Percentiles rank a stretch among this genome's conserved stretches.
Evolutionary conservation across 2,888 invertebrate species (phyloP).

Genomic region (Hartigia nigra): DNA sequence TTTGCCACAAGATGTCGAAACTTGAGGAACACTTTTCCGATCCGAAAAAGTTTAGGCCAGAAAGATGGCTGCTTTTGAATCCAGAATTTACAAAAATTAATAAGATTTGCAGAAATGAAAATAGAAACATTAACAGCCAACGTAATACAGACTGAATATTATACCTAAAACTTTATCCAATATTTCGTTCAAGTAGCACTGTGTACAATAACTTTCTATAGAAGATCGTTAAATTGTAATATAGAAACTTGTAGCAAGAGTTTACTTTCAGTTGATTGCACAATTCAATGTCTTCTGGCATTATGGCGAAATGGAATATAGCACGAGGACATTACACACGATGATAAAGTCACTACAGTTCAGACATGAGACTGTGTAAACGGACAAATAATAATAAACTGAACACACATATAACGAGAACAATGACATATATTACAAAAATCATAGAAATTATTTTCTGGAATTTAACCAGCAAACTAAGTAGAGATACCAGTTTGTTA

Average conservation of each 20-base stretch:
- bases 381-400: background rate
- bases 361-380: background rate
- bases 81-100: conserved; percentile 4
- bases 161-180: background rate
- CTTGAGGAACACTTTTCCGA: conserved; percentile 12
- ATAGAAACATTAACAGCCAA: conserved; percentile 16
- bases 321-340: conserved; percentile 7
- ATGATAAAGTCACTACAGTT: background rate
- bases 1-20: conserved; percentile 15
- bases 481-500: too few species aligned
- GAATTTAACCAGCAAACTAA: too few species aligned
- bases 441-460: too few species aligned
- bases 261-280: conserved; percentile 12
- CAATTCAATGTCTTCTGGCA: conserved; percentile 22
- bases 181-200: background rate
- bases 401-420: too few species aligned
- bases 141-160: background rate
- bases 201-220: too few species aligned
- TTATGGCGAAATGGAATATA: conserved; percentile 21
- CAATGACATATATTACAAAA: too few species aligned
- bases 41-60: conserved; percentile 17
- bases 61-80: conserved; percentile 21
- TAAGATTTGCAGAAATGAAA: conserved; percentile 24
- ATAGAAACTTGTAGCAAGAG: background rate
- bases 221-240: background rate